phyloP scores from a whole-genome alignment of 2,797 vertebrate species.

The Myotis findleyi region DNA sequence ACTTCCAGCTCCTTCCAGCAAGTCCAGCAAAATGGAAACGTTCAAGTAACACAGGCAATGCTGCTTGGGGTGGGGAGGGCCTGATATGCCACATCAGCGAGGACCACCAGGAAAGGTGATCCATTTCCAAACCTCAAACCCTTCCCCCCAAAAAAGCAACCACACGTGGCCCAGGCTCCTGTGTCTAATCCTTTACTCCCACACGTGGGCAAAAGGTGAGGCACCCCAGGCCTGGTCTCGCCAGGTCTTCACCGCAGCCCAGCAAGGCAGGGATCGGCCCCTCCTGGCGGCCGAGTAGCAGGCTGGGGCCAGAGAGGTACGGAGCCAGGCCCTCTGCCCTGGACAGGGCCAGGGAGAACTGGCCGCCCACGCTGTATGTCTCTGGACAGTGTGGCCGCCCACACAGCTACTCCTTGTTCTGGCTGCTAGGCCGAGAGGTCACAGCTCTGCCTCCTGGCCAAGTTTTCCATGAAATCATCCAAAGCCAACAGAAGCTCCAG shows the following conservation, averaged over 20 bases:
- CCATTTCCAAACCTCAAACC: background rate
- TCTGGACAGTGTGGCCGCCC: background rate
- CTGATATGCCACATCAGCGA: fast-evolving
- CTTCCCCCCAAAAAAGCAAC: background rate
- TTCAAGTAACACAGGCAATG: fast-evolving
- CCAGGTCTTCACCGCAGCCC: background rate
- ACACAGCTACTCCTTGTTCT: background rate
- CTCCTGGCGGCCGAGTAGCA: background rate
- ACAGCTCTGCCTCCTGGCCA: background rate
- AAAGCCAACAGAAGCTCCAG: background rate
- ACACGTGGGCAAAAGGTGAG: background rate
- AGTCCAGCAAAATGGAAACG: background rate
- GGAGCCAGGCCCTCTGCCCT: background rate
- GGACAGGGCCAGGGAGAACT: background rate
- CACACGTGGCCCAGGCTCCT: background rate
- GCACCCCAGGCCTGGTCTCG: background rate
- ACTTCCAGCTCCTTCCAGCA: background rate
- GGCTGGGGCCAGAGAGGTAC: background rate
- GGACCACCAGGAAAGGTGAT: background rate
- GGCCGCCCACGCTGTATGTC: background rate
- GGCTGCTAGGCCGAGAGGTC: background rate
- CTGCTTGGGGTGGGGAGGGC: background rate
- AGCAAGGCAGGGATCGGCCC: background rate
- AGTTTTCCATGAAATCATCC: conserved; percentile 58
- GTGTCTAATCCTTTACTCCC: background rate